These are phyloP conservation scores for Tolypeutes matacus DNA, from an alignment of 2,797 vertebrate genomes.

Conservation along the genomic window DNA sequence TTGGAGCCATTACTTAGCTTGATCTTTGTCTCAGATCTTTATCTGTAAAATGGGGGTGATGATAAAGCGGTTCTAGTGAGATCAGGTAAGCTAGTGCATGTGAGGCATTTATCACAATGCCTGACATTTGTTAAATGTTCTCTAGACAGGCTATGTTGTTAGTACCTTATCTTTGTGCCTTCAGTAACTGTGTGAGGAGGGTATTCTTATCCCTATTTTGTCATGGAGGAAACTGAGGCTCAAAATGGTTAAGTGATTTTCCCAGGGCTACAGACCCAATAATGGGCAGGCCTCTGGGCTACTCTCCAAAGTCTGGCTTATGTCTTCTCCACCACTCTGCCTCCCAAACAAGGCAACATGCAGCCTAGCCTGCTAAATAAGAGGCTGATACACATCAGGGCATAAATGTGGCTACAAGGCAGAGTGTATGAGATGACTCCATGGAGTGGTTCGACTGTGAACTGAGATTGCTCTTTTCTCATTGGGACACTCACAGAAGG, in stretches of 20 bases:
- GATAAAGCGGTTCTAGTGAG: not conserved
- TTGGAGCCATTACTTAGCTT: not conserved
- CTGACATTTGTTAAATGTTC: not conserved
- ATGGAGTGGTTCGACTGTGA: accelerated
- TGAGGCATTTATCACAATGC: not conserved
- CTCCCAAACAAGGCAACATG: not conserved
- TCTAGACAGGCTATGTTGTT: not conserved
- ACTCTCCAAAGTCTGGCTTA: not conserved
- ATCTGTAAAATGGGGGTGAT: not conserved
- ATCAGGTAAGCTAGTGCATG: not conserved
- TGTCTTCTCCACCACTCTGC: accelerated
- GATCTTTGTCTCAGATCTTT: not conserved
- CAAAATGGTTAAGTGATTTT: not conserved
- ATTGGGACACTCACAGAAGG: no score
- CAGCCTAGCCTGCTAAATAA: not conserved
- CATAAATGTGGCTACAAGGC: not conserved
- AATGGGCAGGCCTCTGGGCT: not conserved
- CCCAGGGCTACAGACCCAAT: not conserved
- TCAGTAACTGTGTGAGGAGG: not conserved
- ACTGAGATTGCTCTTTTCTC: not conserved
- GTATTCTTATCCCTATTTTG: not conserved
- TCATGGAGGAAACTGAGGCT: not conserved
- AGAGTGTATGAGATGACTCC: not conserved
- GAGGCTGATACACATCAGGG: no score
- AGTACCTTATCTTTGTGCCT: not conserved